phyloP scores from a whole-genome alignment of 1,140 invertebrate genomes.

The Himalopsyche phryganea region DNA sequence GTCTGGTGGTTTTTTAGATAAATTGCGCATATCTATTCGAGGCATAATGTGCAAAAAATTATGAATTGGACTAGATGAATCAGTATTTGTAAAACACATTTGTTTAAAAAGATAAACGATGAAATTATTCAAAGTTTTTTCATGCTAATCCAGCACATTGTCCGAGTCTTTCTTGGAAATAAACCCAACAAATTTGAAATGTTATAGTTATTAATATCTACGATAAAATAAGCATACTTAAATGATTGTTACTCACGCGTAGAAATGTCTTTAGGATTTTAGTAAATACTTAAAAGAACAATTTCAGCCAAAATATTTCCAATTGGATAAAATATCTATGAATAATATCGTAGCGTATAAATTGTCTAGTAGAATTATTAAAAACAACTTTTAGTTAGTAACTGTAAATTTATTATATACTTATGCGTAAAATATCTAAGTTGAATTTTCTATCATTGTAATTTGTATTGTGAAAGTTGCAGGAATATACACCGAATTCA shows the following conservation, averaged over 20 bases:
- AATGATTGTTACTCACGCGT: not conserved
- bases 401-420: conserved; percentile 34
- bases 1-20: too few species aligned
- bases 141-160: too few species aligned
- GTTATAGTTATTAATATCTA: too few species aligned
- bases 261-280: not conserved
- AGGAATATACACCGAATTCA: conserved; percentile 33
- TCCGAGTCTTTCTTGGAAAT: too few species aligned
- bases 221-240: too few species aligned
- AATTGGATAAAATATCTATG: conserved; percentile 7
- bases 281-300: not conserved
- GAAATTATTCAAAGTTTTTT: too few species aligned
- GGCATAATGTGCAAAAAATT: too few species aligned
- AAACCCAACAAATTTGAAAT: too few species aligned
- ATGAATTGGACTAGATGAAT: too few species aligned
- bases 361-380: conserved; percentile 27
- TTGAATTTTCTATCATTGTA: conserved; percentile 36
- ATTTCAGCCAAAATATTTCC: conserved; percentile 1
- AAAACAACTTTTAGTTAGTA: conserved; percentile 25
- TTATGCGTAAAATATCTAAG: conserved; percentile 32
- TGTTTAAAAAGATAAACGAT: too few species aligned
- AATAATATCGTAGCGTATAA: conserved; percentile 8
- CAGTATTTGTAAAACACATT: too few species aligned
- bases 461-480: conserved; percentile 35
- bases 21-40: too few species aligned